Base-by-base conservation (phyloP, 2,797 vertebrate genomes). In the Gymnothorax javanicus region DNA sequence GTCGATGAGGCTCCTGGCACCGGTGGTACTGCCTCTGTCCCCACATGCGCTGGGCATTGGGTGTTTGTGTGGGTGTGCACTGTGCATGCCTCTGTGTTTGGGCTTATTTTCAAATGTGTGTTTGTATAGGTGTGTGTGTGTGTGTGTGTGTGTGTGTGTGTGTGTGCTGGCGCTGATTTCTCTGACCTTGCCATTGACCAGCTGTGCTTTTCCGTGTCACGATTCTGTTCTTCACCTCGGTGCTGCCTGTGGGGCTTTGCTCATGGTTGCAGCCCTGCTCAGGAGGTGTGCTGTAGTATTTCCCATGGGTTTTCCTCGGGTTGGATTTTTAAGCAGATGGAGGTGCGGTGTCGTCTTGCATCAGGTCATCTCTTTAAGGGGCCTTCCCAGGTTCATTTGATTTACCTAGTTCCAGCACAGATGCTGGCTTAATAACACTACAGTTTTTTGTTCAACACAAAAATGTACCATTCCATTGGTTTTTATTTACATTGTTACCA, bases 91-190 rank as follows among this genome's bases (percentile, higher is more conserved):
- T 43, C 33, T 83, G n/a, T 83, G 82, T 33, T 4, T 13, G 82
- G n/a, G 4, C 81, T 7, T 86, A 43, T 81, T 56, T 83, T 9
- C 33, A 25, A n/a, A 17, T 86, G 84, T 82, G 52, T 13, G 79
- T 82, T 13, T 56, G 79, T 82, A 52, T 82, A 20, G 6, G 52
- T 82, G 33, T 33, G 25, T 71, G 25, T 33, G 25, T 33, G 9
- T 33, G n/a, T 71, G n/a, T 27, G 9, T 25, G 25, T 12, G 12
- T 33, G 3, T 71, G 0, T 71, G n/a, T 27, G 7, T 71, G 25
- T 12, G 11, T 33, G 25, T 33, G 43, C 13, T 6, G 7, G 50
- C 17, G 5, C 50, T 79, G 75, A 79, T 52, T 54, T n/a, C 15
- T 77, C 13, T 52, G 52, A 77, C 13, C 43, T 52, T 50, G 43